Percentiles rank a stretch among this genome's conserved stretches.
Evolutionary conservation across 1,140 invertebrate species (phyloP).

Genomic region (Diachasmimorpha longicaudata): DNA sequence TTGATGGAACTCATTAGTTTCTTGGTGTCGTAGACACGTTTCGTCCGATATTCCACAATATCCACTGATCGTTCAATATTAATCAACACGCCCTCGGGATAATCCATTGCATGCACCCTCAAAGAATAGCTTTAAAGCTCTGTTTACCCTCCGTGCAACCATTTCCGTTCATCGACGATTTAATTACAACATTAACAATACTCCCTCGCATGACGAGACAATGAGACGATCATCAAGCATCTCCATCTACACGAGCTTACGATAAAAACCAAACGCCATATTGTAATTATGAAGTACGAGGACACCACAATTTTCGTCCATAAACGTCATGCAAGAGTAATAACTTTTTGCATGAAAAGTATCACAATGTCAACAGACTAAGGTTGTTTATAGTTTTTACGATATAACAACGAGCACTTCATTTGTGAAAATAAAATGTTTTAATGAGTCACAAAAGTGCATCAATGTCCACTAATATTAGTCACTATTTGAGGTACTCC

Average conservation of each 20-base stretch:
- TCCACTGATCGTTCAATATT: neutral
- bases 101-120: too few relatives aligned
- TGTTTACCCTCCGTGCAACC: neutral
- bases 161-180: neutral
- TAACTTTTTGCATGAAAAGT: neutral
- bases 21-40: too few relatives aligned
- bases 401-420: neutral
- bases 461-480: neutral
- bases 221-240: neutral
- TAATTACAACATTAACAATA: neutral
- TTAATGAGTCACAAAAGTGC: neutral
- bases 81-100: neutral
- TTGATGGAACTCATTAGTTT: too few relatives aligned
- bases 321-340: neutral
- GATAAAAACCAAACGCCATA: neutral
- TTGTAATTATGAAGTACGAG: neutral
- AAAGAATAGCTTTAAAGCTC: neutral
- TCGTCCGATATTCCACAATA: too few relatives aligned
- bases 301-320: neutral
- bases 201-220: neutral
- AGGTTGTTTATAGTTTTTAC: neutral
- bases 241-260: neutral
- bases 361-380: neutral
- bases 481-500: too few relatives aligned
- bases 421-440: neutral